Evolutionary conservation across 2,113 vertebrate species (phyloP).

Genomic region (Daphoenositta chrysoptera): DNA sequence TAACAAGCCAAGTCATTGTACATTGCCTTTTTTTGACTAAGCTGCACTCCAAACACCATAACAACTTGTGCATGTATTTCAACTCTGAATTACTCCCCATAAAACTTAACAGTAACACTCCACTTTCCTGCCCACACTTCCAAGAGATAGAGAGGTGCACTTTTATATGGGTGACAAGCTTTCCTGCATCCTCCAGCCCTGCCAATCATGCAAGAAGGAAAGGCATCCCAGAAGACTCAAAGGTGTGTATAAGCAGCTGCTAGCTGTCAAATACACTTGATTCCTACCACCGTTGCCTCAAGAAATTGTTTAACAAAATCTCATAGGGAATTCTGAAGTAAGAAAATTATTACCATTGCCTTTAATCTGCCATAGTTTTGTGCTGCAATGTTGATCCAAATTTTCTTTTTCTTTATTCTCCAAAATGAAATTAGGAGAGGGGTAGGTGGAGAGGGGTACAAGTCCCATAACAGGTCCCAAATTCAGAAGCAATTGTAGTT

Average conservation of each 20-base stretch:
- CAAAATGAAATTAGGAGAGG: constrained; percentile 5
- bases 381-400: neutral
- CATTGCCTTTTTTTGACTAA: neutral
- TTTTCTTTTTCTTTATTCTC: constrained; percentile 36
- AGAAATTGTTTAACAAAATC: constrained; percentile 23
- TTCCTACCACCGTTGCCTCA: neutral
- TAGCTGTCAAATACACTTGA: constrained; percentile 21
- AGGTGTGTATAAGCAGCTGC: neutral
- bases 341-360: neutral
- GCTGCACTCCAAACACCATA: neutral
- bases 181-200: neutral
- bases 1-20: neutral
- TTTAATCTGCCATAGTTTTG: constrained; percentile 28
- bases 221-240: neutral
- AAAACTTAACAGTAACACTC: neutral
- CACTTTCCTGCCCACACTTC: neutral
- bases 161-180: neutral
- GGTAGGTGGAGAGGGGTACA: neutral
- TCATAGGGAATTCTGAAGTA: neutral
- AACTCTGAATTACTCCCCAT: neutral
- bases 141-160: neutral
- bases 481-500: neutral
- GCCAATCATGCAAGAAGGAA: neutral
- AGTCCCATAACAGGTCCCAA: neutral
- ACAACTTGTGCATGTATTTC: neutral